A percentile compares a stretch with the other conserved stretches of the same genome.
phyloP scores from a whole-genome alignment of 1,140 invertebrate genomes.

The Drosophila albomicans region DNA sequence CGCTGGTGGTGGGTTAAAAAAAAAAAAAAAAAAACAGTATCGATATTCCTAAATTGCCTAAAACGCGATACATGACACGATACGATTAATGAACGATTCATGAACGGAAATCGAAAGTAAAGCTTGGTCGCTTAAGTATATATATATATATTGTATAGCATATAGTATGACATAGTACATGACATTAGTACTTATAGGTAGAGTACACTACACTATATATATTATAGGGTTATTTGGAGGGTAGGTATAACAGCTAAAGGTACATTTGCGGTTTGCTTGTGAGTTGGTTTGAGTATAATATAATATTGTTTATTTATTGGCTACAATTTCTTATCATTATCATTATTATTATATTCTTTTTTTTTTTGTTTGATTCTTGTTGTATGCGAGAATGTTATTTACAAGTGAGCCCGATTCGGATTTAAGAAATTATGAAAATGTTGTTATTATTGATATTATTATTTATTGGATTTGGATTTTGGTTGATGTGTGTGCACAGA shows the following conservation, averaged over 20 bases:
- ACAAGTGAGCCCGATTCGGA: constrained; percentile 56
- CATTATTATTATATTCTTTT: constrained; percentile 7
- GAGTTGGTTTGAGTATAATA: constrained; percentile 20
- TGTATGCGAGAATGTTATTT: constrained; percentile 72
- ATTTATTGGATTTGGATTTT: constrained; percentile 31
- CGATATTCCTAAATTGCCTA: neutral
- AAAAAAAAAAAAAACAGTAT: neutral
- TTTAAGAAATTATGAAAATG: constrained; percentile 37
- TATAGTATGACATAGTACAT: constrained; percentile 36
- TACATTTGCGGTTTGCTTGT: constrained; percentile 28
- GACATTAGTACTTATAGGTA: constrained; percentile 36
- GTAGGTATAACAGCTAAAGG: constrained; percentile 33
- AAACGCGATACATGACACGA: constrained; percentile 13
- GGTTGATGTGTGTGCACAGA: constrained; percentile 27
- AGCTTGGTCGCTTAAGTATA: constrained; percentile 8
- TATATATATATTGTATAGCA: constrained; percentile 16
- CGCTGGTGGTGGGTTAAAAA: constrained; percentile 8
- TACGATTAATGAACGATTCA: constrained; percentile 10
- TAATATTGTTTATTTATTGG: constrained; percentile 35
- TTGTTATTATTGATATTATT: constrained; percentile 41
- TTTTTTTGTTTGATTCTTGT: constrained; percentile 9
- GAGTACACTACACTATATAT: constrained; percentile 22
- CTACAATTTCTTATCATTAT: constrained; percentile 10
- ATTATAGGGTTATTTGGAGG: no score
- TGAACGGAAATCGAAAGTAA: constrained; percentile 16